Percentiles rank a stretch among this genome's conserved stretches.
Evolutionary conservation across 2,888 invertebrate genomes (phyloP).

Genomic region (Tolmerus cingulatus): DNA sequence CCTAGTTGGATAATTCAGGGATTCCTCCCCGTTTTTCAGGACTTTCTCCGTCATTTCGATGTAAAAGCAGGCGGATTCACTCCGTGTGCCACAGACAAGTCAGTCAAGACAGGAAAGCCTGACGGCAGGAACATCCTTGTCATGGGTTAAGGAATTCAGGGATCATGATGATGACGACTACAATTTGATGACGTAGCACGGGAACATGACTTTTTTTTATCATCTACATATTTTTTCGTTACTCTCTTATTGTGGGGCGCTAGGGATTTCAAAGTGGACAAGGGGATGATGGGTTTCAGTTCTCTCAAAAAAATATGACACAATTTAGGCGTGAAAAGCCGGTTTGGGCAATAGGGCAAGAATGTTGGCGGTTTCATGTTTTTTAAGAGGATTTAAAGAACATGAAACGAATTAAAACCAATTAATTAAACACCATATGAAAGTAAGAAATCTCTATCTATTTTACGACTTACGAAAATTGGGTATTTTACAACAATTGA

Average conservation of each 20-base stretch:
- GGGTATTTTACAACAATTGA: too few relatives aligned
- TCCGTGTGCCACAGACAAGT: background rate
- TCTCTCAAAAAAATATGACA: background rate
- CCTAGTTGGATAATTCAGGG: background rate
- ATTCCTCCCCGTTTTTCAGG: background rate
- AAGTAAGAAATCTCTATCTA: too few relatives aligned
- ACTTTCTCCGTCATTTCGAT: background rate
- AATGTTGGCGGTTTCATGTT: background rate
- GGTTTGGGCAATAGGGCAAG: background rate
- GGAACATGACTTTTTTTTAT: background rate
- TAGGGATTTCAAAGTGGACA: background rate
- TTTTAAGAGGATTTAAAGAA: too few relatives aligned
- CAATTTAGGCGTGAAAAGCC: background rate
- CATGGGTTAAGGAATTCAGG: background rate
- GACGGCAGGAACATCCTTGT: background rate
- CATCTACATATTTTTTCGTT: background rate
- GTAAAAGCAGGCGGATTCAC: background rate
- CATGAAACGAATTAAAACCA: too few relatives aligned
- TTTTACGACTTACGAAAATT: too few relatives aligned
- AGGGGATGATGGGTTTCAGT: background rate
- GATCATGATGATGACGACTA: background rate
- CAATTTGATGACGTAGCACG: background rate
- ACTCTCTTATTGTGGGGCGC: background rate
- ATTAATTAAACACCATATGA: too few relatives aligned
- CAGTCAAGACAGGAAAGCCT: background rate